Base-by-base conservation (phyloP, 2,888 invertebrate species). In the Fragum fragum region DNA sequence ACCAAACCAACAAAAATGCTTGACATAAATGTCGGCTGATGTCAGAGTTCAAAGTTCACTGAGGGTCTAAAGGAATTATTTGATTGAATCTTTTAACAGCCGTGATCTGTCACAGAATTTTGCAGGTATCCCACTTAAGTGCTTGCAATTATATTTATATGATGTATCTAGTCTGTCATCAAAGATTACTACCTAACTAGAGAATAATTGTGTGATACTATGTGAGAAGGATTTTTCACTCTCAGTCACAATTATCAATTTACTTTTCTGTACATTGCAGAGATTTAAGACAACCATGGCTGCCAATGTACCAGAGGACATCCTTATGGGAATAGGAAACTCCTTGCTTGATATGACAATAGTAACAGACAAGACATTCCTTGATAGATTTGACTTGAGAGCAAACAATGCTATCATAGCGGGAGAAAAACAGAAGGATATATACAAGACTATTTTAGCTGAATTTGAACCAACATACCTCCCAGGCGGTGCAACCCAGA, bases 401-500 rank as follows among this genome's bases (percentile, higher is more conserved):
- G 96, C 97, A 28, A 98, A 99, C 93, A 97, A 98, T 95, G 99
- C 99, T 0, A 98, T 99, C 88, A 96, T 99, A 92, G 99, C 99
- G 0, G 97, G 96, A 57, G 97, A 97, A 21, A 97, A 97, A 93
- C 99, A 99, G 93, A 96, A 97, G 95, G 96, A 97, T 1, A 95
- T 99, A 87, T 92, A 92, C 89, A 84, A 93, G 90, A 92, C 95
- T 97, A 89, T 96, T 96, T 82, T 98, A 0, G 79, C 88, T 11
- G 88, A 91, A 1, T 89, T 82, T 79, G 76, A 87, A 18, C 90
- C 91, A 0, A 97, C 98, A 78, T 99, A 97, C 94, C 97, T 98
- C 79, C 99, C 99, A 1, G 99, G 99, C n/a, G 99, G 99, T 76
- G 97, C 99, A 47, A 98, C 97, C 1, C 99, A 99, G 95, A 99